A percentile compares a stretch with the other conserved stretches of the same genome.
Evolutionary conservation across 2,888 invertebrate genomes (phyloP).

Genomic region (Linnaemya vulpina): DNA sequence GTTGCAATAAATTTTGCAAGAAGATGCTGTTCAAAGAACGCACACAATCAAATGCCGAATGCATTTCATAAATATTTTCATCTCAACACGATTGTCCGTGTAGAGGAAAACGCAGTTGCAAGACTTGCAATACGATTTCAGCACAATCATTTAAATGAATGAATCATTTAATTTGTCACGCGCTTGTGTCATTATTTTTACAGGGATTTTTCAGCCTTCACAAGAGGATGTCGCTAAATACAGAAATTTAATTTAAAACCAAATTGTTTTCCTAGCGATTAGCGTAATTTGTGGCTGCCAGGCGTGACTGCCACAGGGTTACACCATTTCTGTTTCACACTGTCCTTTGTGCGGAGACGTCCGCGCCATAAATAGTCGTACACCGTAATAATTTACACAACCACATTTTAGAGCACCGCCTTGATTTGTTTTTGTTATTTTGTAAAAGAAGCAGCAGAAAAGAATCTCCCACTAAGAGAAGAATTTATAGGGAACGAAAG

Average conservation of each 20-base stretch:
- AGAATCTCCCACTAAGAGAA: slow-evolving; percentile 19
- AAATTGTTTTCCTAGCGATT: no score
- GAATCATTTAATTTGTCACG: slow-evolving; percentile 6
- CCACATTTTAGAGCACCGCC: neutral
- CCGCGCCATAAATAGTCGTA: no score
- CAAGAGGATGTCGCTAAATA: neutral
- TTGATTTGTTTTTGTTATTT: neutral
- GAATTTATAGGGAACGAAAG: slow-evolving; percentile 40
- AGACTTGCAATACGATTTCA: neutral
- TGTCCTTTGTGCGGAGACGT: no score
- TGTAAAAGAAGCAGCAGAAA: neutral
- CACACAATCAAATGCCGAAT: no score
- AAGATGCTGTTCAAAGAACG: no score
- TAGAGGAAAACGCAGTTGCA: neutral
- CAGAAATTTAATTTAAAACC: neutral
- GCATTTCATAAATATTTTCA: no score
- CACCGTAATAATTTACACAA: no score
- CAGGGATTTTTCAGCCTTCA: neutral
- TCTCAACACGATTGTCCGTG: no score
- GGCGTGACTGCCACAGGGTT: no score
- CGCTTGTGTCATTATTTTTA: neutral
- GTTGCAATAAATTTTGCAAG: slow-evolving; percentile 1
- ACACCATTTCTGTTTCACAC: no score
- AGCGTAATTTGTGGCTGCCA: no score
- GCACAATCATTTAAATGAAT: neutral